Base-by-base conservation (phyloP, 2,797 vertebrate species). In the Girardinus metallicus region DNA sequence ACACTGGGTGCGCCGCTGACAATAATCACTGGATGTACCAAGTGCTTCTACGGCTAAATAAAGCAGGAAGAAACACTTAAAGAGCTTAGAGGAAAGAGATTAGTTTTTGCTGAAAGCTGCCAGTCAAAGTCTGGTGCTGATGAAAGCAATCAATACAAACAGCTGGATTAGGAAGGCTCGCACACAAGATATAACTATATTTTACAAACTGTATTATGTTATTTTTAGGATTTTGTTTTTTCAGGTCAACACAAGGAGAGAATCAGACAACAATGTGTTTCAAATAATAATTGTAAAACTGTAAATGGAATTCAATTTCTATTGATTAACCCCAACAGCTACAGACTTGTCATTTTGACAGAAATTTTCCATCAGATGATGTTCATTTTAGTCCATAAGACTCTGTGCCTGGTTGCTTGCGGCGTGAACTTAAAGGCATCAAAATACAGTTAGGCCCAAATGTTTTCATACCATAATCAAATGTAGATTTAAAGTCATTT, bases 21-120 rank as follows among this genome's bases (percentile, higher is more conserved):
- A 78, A 80, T 73, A 80, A 70, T 80, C 79, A 51, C 55, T n/a
- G 44, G 18, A 77, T 66, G 36, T 73, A 68, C 43, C 11, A 41
- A 60, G 31, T n/a, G 6, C 70, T 57, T 57, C n/a, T 31, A 74
- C 29, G 31, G 53, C 31, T 51, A 68, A 81, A 73, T 34, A 81
- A 73, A 74, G 55, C 34, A 4, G 47, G 55, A 66, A 46, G 62
- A 34, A 5, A 15, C 13, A 36, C 31, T 43, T 31, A 39, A 72
- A 70, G 41, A 70, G 49, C 66, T 82, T 34, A 73, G 43, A 47
- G 73, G 43, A 21, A 43, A 70, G 15, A 55, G 36, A 75, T 31
- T 23, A 43, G 16, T 66, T 55, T 26, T 16, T 60, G n/a, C 44
- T 85, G 53, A 64, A 77, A 49, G 64, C 18, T 55, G 49, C 72